Base-by-base conservation (phyloP, 2,797 vertebrate species). In the Poeciliopsis presidionis region DNA sequence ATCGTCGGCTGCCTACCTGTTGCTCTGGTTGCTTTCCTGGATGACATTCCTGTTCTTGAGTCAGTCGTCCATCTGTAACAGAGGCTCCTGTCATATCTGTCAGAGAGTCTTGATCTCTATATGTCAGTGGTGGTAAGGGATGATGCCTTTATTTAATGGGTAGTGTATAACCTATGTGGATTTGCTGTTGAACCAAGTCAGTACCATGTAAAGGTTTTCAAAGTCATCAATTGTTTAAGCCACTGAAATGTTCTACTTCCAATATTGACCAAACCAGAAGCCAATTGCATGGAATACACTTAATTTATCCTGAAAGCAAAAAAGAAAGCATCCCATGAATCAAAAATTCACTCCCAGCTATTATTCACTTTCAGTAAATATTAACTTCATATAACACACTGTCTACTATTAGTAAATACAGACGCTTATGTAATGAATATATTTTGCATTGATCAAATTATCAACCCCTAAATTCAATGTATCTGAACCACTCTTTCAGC, bases 381-480 rank as follows among this genome's bases (percentile, higher is more conserved):
- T 88, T 63, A 87, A 85, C 88, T 88, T 89, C 65, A 57, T 39
- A 82, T 67, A 81, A 82, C 69, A 36, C 30, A 47, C 70, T 69
- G 65, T 76, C 74, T 79, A 85, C 67, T 87, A 80, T 89, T 76
- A 91, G 53, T 84, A 84, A 84, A 82, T 81, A 81, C 73, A 63
- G 73, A 55, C 75, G 72, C 83, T 88, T 91, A 87, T 90, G 81
- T 85, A 90, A 91, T 91, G 83, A 90, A 92, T 91, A 84, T 81
- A 86, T 77, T 92, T 88, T 91, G 81, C 88, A 90, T 90, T 90
- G 90, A 92, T 93, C 81, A 90, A 91, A 94, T 94, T 89, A 89
- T 89, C 88, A 81, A 67, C 74, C 74, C 51, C 85, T 87, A 86
- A 86, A 86, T 90, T 78, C 88, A 61, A 88, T 90, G 90, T 78